phyloP scores from a whole-genome alignment of 2,113 vertebrate genomes.

The Lagopus muta region DNA sequence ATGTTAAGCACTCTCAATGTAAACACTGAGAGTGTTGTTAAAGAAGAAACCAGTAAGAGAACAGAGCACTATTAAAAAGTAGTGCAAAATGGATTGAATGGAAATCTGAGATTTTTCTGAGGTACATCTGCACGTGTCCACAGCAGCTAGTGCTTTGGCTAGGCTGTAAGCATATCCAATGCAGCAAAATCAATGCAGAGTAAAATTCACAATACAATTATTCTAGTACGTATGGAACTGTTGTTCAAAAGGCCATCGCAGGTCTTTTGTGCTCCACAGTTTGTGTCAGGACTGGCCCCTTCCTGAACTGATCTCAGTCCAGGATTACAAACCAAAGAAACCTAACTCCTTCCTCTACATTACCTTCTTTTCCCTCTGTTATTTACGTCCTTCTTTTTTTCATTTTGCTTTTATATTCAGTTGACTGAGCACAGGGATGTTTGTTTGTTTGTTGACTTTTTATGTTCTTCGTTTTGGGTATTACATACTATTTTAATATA shows the following conservation, averaged over 20 bases:
- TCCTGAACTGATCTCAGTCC: not conserved
- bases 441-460: not conserved
- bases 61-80: not conserved
- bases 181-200: not conserved
- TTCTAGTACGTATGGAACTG: rapidly evolving
- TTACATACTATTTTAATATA: not conserved
- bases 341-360: rapidly evolving
- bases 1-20: not conserved
- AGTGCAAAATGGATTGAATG: not conserved
- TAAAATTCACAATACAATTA: not conserved
- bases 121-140: not conserved
- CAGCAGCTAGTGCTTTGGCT: rapidly evolving
- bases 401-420: not conserved
- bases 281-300: not conserved
- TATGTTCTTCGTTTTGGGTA: not conserved
- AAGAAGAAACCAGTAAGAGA: not conserved
- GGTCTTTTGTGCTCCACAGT: not conserved
- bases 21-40: not conserved
- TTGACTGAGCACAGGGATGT: not conserved
- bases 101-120: not conserved
- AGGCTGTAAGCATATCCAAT: not conserved
- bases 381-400: not conserved
- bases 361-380: rapidly evolving
- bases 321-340: not conserved
- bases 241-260: not conserved